Conservation (phyloP, 2,888 invertebrate species). For the Andrena minutula region DNA sequence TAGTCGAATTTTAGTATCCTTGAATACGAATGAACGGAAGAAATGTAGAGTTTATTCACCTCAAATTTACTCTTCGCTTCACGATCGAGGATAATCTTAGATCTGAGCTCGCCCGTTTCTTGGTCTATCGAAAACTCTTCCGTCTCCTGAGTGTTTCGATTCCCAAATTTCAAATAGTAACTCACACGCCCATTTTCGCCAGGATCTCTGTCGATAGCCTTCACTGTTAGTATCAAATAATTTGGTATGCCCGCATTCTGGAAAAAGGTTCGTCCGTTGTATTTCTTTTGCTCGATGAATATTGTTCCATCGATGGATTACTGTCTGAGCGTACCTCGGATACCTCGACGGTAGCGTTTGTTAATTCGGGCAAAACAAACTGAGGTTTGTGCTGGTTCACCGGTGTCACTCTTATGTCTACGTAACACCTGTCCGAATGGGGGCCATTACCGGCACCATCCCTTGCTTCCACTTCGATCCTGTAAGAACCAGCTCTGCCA, state of each 20-base stretch:
- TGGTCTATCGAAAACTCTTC: conserved; percentile 93
- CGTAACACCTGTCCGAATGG: conserved; percentile 89
- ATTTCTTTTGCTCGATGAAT: conserved; percentile 14
- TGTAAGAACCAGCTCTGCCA: conserved; percentile 87
- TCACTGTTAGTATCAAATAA: conserved; percentile 92
- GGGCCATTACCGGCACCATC: conserved; percentile 90
- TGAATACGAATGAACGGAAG: not conserved
- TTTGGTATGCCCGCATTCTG: conserved; percentile 91
- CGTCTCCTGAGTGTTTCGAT: conserved; percentile 92
- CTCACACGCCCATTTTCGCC: conserved; percentile 94
- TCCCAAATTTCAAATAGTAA: conserved; percentile 93
- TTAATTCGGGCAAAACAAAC: conserved; percentile 91
- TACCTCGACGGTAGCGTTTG: conserved; percentile 92
- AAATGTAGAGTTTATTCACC: conserved; percentile 80
- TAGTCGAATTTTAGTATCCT: not conserved
- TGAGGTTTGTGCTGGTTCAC: conserved; percentile 94
- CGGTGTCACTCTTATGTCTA: conserved; percentile 91
- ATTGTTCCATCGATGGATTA: not conserved
- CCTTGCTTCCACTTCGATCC: conserved; percentile 90
- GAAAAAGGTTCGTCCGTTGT: conserved; percentile 65
- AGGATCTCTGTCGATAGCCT: conserved; percentile 92
- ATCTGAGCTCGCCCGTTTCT: conserved; percentile 92
- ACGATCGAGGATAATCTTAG: conserved; percentile 92
- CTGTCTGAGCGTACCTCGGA: conserved; percentile 88
- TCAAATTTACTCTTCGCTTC: conserved; percentile 90